Base-by-base conservation (phyloP, 2,888 invertebrate species). In the Caenorhabditis plicata region DNA sequence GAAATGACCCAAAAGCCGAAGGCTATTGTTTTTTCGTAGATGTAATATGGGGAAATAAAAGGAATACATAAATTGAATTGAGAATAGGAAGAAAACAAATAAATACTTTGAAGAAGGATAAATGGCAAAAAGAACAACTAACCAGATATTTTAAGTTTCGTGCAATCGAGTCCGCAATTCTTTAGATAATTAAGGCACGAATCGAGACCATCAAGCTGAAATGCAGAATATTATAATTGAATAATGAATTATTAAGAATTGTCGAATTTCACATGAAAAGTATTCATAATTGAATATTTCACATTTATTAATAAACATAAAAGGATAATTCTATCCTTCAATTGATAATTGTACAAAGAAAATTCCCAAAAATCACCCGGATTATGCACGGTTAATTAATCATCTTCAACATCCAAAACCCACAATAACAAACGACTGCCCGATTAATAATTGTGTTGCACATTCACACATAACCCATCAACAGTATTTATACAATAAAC, bases 141-240 rank as follows among this genome's bases (percentile, higher is more conserved):
- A 73, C 73, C 73, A 49, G 64, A 57, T 41, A 67, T 62, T 36
- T 64, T 67, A 35, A 71, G 54, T 46, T 63, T 65, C 35, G 62
- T 57, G 47, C 71, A 71, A 55, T 73, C 70, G 35, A 71, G 66
- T 41, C 73, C 73, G 29, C 71, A 42, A n/a, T 45, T 53, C 35
- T 65, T 66, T 31, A 73, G 60, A 53, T 68, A 70, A 47, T 64
- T 52, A 36, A 73, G 64, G 39, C 73, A 73, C 42, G 58, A 48
- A 50, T 63, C 70, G 49, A 73, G 56, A 27, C 66, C 64, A 51
- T 57, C 57, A 26, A 60, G 45, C 56, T 54, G 64, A 26, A 56
- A 61, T n/a, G n/a, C n/a, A n/a, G n/a, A n/a, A n/a, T n/a, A n/a
- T n/a, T n/a, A n/a, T n/a, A n/a, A n/a, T n/a, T n/a, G n/a, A n/a